Evolutionary conservation across 64 coral and sea anemone genomes (phyloP), one percentile per base, ranked within the genome.

Genomic region (Montipora efflorescens): DNA sequence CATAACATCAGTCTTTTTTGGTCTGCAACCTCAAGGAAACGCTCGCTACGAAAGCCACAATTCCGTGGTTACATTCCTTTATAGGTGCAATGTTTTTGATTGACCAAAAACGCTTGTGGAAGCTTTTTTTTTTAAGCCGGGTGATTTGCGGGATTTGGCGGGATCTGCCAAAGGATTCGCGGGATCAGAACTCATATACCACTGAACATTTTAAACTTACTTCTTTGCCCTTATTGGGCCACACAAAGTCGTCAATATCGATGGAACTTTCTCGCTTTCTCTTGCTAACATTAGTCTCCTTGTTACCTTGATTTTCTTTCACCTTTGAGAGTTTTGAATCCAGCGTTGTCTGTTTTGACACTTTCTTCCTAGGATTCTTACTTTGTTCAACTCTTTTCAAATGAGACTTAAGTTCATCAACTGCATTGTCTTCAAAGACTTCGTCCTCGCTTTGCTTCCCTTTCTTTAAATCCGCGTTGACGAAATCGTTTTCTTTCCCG

Each of bases 201-300:
- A 55, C 52, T 64, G 4, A 64, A 36, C 28, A 67, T 53, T 88
- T 44, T 25, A 53, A 15, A 15, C 72, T 83, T 47, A 48, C n/a
- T 1, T 66, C 10, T 8, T 25, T 66, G 1, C 10, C 71, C 77
- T 76, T 59, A 50, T 14, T 9, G 5, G 18, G 1, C 43, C 53
- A 84, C 9, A 20, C 74, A 9, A 67, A 74, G 7, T 74, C 70
- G 87, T 86, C 64, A 59, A n/a, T 66, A 49, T 92, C 96, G 66
- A 36, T 74, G 8, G 62, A 92, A 83, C 74, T 84, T 12, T 12
- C 58, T 48, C 96, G 75, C 59, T 98, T 98, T 79, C 96, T 82
- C 23, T 98, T 98, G 0, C 20, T 57, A 5, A 50, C 72, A 79
- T 57, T 90, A 10, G 23, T 5, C 74, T 47, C 59, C 2, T 59